Conservation (phyloP, 92 coral and sea anemone genomes). For the Heliopora coerulea region DNA sequence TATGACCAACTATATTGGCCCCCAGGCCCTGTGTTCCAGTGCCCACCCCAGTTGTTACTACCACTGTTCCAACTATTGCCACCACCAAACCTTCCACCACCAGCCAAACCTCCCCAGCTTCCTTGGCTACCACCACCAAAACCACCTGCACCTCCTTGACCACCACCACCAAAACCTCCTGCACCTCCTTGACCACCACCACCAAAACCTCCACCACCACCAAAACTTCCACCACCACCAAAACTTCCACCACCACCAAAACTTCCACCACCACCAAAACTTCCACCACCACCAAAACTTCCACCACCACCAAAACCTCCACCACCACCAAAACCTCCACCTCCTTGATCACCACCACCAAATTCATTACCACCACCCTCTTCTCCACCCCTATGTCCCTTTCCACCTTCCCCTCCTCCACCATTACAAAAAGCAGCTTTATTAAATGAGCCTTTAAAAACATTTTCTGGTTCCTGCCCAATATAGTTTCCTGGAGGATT, state of each 20-base stretch:
- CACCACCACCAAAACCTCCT: no score
- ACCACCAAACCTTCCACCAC: slow-evolving; percentile 2
- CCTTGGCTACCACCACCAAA: slow-evolving; percentile 4
- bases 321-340: not conserved
- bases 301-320: slow-evolving; percentile 19
- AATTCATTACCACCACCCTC: not conserved
- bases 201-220: slow-evolving; percentile 1
- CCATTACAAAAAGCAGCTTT: slow-evolving; percentile 3
- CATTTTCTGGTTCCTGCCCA: slow-evolving; percentile 61
- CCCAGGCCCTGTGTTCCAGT: slow-evolving; percentile 3
- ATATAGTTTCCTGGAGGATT: slow-evolving; percentile 65
- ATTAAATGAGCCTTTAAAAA: slow-evolving; percentile 52
- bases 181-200: slow-evolving; percentile 22
- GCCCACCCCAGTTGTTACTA: slow-evolving; percentile 9
- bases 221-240: slow-evolving; percentile 1
- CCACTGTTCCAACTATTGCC: slow-evolving; percentile 14
- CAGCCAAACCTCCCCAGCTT: slow-evolving; percentile 10
- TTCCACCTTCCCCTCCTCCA: slow-evolving; percentile 8
- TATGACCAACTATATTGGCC: not conserved
- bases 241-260: slow-evolving; percentile 10
- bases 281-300: not conserved
- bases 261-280: not conserved
- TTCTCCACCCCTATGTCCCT: not conserved
- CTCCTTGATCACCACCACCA: slow-evolving; percentile 8
- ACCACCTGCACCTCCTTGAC: slow-evolving; percentile 18